Evolutionary conservation across 2,113 vertebrate species (phyloP).

Genomic region (Amphilophus citrinellus): DNA sequence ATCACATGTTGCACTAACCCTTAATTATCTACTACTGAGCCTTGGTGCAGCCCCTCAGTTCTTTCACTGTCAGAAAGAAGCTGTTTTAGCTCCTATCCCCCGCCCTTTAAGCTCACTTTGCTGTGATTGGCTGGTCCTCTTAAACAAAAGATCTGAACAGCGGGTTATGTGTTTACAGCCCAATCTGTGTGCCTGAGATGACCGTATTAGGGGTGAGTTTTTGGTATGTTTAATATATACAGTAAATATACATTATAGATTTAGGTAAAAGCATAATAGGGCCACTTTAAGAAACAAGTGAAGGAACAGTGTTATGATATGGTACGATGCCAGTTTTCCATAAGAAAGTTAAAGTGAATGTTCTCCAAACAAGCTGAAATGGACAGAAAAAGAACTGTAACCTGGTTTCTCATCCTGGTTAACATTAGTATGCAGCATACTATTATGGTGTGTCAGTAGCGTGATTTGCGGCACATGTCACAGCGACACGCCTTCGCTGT

Average conservation of each 20-base stretch:
- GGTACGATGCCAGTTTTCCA: neutral
- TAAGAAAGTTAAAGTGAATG: conserved; percentile 11
- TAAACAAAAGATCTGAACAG: neutral
- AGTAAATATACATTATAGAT: neutral
- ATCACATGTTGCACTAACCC: neutral
- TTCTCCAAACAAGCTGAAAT: conserved; percentile 6
- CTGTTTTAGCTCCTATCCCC: neutral
- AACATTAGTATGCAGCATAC: neutral
- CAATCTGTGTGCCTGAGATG: neutral
- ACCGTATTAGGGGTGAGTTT: neutral
- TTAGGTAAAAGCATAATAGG: neutral
- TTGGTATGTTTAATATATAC: neutral
- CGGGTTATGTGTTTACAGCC: neutral
- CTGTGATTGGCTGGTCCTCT: neutral
- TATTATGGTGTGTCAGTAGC: conserved; percentile 79
- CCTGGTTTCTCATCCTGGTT: neutral
- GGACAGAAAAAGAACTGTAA: conserved; percentile 6
- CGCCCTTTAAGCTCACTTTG: neutral
- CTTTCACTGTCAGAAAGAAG: neutral
- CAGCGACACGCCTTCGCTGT: conserved; percentile 87
- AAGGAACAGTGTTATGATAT: neutral
- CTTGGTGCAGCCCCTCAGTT: neutral
- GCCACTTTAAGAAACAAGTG: neutral
- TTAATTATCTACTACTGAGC: neutral
- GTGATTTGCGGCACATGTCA: conserved; percentile 88